Percentiles rank a stretch among this genome's conserved stretches.
These are phyloP conservation scores for Entelurus aequoreus DNA, from an alignment of 2,113 vertebrate genomes.

Conservation along the genomic window DNA sequence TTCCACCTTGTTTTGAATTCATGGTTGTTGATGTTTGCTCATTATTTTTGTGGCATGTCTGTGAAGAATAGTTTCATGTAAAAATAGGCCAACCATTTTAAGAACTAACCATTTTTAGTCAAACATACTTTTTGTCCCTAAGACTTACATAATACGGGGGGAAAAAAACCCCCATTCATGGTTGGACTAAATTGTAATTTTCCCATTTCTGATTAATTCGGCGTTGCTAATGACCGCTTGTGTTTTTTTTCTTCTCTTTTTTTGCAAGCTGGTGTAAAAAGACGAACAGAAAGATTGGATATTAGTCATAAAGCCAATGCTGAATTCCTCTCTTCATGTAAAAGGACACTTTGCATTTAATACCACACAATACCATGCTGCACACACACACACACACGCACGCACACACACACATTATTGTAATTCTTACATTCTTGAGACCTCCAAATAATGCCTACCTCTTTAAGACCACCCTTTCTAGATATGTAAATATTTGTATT, in stretches of 20 bases:
- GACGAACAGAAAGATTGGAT: slow-evolving; percentile 13
- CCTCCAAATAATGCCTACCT: too few species aligned
- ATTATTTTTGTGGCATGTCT: too few species aligned
- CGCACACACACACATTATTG: slow-evolving; percentile 9
- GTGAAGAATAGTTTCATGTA: too few species aligned
- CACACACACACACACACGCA: slow-evolving; percentile 2
- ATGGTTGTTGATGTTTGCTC: too few species aligned
- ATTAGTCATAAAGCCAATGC: background rate
- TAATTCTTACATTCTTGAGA: background rate
- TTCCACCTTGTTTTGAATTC: too few species aligned
- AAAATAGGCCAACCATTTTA: background rate
- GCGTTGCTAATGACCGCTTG: slow-evolving; percentile 56
- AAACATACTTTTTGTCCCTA: slow-evolving; percentile 41
- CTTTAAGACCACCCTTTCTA: too few species aligned
- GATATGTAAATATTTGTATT: too few species aligned
- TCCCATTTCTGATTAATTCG: slow-evolving; percentile 66
- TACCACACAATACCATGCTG: slow-evolving; percentile 1
- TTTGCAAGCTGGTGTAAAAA: slow-evolving; percentile 24
- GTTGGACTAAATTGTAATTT: slow-evolving; percentile 59
- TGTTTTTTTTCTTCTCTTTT: slow-evolving; percentile 29
- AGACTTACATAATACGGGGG: slow-evolving; percentile 4
- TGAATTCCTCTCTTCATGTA: slow-evolving; percentile 20
- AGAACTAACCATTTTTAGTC: slow-evolving; percentile 6
- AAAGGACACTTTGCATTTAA: slow-evolving; percentile 10
- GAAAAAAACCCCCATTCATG: slow-evolving; percentile 38